A percentile compares a stretch with the other conserved stretches of the same genome.
These are phyloP conservation scores for Eurypyga helias DNA, from an alignment of 2,113 vertebrate genomes.

Conservation along the genomic window DNA sequence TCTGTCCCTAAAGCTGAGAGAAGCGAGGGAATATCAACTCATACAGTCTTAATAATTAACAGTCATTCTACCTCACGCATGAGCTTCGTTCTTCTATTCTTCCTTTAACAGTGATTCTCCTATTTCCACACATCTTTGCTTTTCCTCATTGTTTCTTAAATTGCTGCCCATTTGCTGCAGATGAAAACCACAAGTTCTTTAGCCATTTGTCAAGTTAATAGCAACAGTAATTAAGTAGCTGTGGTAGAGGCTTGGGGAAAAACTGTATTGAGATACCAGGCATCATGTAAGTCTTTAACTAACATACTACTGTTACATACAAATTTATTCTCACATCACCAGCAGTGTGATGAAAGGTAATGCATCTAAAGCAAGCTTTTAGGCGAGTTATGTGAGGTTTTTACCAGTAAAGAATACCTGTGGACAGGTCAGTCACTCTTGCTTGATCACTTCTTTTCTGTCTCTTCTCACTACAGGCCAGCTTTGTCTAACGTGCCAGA, in stretches of 20 bases:
- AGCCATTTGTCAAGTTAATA: not conserved
- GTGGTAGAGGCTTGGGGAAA: not conserved
- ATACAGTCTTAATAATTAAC: not conserved
- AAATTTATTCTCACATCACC: not conserved
- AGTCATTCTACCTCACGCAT: not conserved
- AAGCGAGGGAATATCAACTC: not conserved
- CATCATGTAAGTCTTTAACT: not conserved
- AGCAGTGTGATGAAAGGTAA: not conserved
- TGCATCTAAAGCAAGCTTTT: not conserved
- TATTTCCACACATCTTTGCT: not conserved
- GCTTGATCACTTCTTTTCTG: not conserved
- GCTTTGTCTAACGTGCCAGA: not conserved
- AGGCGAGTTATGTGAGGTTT: not conserved
- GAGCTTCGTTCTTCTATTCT: not conserved
- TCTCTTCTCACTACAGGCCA: not conserved
- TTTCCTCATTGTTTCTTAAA: not conserved
- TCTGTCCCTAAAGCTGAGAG: not conserved
- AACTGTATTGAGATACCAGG: not conserved
- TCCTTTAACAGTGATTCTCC: not conserved
- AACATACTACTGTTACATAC: not conserved
- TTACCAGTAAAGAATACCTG: not conserved
- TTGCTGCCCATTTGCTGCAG: not conserved
- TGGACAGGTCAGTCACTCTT: not conserved
- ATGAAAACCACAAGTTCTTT: not conserved
- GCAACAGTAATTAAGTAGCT: not conserved